Evolutionary conservation across 2,797 vertebrate species (phyloP), one percentile per base, ranked within the genome.

Genomic region (Rhynchotus rufescens): DNA sequence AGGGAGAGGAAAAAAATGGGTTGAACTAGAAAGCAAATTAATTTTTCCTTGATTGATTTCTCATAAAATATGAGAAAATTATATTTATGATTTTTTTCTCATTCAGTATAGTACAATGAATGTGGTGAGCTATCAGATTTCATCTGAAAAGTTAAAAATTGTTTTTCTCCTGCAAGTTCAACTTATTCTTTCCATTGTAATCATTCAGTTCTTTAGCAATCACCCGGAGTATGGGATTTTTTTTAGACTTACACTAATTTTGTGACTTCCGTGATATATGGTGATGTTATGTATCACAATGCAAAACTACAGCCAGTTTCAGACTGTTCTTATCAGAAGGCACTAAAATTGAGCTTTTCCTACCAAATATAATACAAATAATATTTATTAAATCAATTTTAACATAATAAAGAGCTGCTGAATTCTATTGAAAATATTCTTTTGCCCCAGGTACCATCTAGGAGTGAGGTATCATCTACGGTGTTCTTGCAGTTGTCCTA

Each of bases 11-110:
- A 64, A 13, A 73, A 76, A 59, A 10, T 62, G 12, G 2, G 22
- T 5, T 22, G 66, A 0, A 2, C 45, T 7, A 67, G 5, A 73
- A 9, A 62, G 3, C 10, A 56, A 34, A 62, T 4, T 56, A 4
- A 8, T 57, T 66, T 62, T 76, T 1, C 56, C 45, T 82, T 74
- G 5, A 30, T 62, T 76, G 38, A 36, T 36, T 36, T 36, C 3
- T 75, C 36, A 36, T n/a, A 49, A 54, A 8, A 44, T 69, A 23
- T 54, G 19, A 16, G 10, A 47, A 65, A 66, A 42, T 26, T 62
- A 1, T 47, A 4, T 51, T 59, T 8, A 12, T 82, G 25, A 45
- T 30, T 32, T 32, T 34, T 61, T 32, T 78, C 34, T 28, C 36
- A 1, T 9, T n/a, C 32, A 13, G 66, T 3, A 2, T 42, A 66